Evolutionary conservation across 2,888 invertebrate genomes (phyloP), one percentile per base, ranked within the genome.

Genomic region (Oxycera nigricornis): DNA sequence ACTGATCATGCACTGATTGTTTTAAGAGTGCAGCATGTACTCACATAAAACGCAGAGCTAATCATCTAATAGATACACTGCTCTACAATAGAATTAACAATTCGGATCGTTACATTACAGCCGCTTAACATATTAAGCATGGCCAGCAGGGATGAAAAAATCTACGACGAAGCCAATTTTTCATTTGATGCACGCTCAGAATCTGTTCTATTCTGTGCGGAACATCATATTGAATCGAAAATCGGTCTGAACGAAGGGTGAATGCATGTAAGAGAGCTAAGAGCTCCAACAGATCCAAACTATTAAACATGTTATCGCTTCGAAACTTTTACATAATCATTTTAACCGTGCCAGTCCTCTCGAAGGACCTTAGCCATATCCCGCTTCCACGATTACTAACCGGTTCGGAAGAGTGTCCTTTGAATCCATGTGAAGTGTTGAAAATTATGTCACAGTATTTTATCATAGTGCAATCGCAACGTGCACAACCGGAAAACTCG

Each of bases 401-500:
- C 0, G 76, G 79, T 57, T 72, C 79, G 0, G 79, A 81, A 1
- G 81, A 83, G 76, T 88, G 88, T 78, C 83, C 85, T n/a, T 80
- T 87, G 22, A 86, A 83, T 72, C 85, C 87, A 1, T 88, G 88
- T 74, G 86, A 87, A 68, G 85, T 86, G 0, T 76, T 87, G 39
- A 82, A 84, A 75, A 82, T 86, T 1, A 81, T 84, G 4, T 82
- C 82, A 1, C 83, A 84, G 76, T 78, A 83, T 57, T 78, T 83
- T 75, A 73, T 82, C 74, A 77, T 83, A 17, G 77, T 80, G 26
- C 82, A 81, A 57, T 76, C 79, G 11, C 28, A 31, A 26, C 22
- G 76, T 30, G 79, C 80, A 14, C 30, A 11, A 9, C 55, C 30
- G 31, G 70, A 70, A 30, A 52, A 35, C 0, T 20, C 70, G 1